These are phyloP conservation scores for Acronicta psi DNA, from an alignment of 2,888 invertebrate species.

Conservation along the genomic window DNA sequence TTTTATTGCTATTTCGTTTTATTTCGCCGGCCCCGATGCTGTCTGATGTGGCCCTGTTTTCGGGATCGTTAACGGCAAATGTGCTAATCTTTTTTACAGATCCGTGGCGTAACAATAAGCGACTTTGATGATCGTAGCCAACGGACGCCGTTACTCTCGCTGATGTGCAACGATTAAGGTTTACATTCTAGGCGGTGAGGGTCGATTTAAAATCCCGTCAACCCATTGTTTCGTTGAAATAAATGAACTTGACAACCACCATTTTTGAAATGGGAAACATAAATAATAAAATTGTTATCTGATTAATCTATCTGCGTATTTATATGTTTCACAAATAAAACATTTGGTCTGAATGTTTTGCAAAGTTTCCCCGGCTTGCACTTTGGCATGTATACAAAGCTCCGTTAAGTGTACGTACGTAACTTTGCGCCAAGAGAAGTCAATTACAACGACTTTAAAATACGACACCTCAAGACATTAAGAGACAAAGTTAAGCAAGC, in stretches of 20 bases:
- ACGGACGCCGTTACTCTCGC: conserved; percentile 72
- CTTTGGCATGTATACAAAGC: conserved; percentile 59
- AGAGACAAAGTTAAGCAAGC: conserved; percentile 70
- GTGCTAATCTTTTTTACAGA: conserved; percentile 87
- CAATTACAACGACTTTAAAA: conserved; percentile 72
- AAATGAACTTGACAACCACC: conserved; percentile 52
- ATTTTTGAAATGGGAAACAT: conserved; percentile 31
- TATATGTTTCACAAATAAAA: conserved; percentile 17
- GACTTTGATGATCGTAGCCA: conserved; percentile 73
- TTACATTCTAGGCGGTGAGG: conserved; percentile 69
- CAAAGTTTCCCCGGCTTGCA: conserved; percentile 56
- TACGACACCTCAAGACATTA: conserved; percentile 71
- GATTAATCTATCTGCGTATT: conserved; percentile 27
- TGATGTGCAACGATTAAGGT: conserved; percentile 77
- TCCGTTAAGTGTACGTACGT: conserved; percentile 61
- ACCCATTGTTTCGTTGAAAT: conserved; percentile 51
- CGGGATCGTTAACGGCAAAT: conserved; percentile 86
- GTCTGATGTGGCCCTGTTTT: conserved; percentile 85
- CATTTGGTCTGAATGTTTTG: conserved; percentile 32
- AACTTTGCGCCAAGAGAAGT: conserved; percentile 65
- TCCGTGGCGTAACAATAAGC: conserved; percentile 77
- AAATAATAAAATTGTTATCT: too few relatives aligned
- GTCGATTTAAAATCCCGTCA: conserved; percentile 60
- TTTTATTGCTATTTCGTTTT: conserved; percentile 88
- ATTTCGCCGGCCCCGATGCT: conserved; percentile 75